Percentiles rank a stretch among this genome's conserved stretches.
Evolutionary conservation across 2,113 vertebrate species (phyloP).

Genomic region (Aramus guarauna): DNA sequence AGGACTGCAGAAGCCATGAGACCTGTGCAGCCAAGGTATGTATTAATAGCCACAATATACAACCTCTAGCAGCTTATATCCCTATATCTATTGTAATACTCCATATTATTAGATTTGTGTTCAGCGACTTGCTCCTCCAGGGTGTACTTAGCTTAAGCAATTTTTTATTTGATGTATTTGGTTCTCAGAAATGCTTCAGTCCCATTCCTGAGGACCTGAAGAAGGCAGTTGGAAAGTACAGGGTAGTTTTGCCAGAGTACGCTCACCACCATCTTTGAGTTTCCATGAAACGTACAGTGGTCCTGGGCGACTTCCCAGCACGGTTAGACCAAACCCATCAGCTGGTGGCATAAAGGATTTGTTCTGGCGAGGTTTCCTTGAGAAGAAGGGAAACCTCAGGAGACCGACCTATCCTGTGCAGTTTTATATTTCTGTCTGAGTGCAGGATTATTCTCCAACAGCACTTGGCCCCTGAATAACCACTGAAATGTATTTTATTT

Average conservation of each 20-base stretch:
- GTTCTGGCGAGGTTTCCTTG: constrained; percentile 13
- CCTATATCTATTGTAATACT: background rate
- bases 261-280: background rate
- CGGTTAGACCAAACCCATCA: background rate
- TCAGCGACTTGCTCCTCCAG: background rate
- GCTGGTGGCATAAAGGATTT: background rate
- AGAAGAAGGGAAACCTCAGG: constrained; percentile 7
- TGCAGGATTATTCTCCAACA: background rate
- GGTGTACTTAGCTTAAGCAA: background rate
- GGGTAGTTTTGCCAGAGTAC: background rate
- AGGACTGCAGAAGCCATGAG: background rate
- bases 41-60: background rate
- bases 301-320: background rate
- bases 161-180: background rate
- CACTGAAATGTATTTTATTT: background rate
- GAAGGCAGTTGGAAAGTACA: background rate
- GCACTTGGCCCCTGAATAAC: background rate
- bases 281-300: background rate
- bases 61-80: background rate
- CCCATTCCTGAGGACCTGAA: background rate
- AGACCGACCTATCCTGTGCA: background rate
- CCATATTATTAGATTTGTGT: background rate
- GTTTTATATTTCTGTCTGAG: constrained; percentile 16
- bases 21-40: background rate
- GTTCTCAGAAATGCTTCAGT: background rate